A percentile compares a stretch with the other conserved stretches of the same genome.
Conservation (phyloP, 2,797 vertebrate species). For the Zenarchopterus dispar region DNA sequence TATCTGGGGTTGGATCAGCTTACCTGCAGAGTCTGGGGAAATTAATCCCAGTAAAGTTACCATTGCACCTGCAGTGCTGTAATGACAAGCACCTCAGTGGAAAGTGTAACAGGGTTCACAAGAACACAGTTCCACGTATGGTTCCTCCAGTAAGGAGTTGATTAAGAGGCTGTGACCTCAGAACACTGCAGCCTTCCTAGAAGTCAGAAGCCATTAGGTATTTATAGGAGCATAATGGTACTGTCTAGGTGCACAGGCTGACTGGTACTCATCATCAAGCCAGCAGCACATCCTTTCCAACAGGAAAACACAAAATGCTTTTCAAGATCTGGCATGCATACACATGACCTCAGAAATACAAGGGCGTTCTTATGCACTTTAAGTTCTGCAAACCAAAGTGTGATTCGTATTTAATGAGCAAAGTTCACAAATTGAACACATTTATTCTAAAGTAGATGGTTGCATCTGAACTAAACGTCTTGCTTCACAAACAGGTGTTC, state of each 20-base stretch:
- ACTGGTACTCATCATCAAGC: constrained; percentile 52
- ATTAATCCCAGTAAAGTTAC: constrained; percentile 22
- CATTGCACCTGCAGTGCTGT: constrained; percentile 11
- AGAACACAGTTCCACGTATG: constrained; percentile 43
- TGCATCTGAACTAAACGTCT: constrained; percentile 13
- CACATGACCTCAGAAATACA: too few species aligned
- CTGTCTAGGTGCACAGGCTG: constrained; percentile 56
- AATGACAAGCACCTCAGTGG: constrained; percentile 17
- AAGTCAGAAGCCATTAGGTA: constrained; percentile 75
- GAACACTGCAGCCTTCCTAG: constrained; percentile 72
- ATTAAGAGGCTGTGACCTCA: constrained; percentile 66
- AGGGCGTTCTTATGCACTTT: background rate
- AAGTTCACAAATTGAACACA: constrained; percentile 15
- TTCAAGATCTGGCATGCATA: constrained; percentile 20
- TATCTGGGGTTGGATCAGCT: constrained; percentile 7
- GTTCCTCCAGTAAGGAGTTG: constrained; percentile 52
- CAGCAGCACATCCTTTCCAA: constrained; percentile 41
- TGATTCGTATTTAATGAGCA: constrained; percentile 12
- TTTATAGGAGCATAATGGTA: constrained; percentile 75
- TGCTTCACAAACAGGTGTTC: background rate
- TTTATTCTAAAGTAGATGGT: constrained; percentile 9
- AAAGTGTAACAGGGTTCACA: constrained; percentile 48
- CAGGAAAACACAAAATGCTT: constrained; percentile 41
- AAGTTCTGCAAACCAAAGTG: background rate
- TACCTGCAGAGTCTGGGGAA: constrained; percentile 20